A percentile compares a stretch with the other conserved stretches of the same genome.
These are phyloP conservation scores for Diabrotica balteata DNA, from an alignment of 2,888 invertebrate genomes.

Conservation along the genomic window DNA sequence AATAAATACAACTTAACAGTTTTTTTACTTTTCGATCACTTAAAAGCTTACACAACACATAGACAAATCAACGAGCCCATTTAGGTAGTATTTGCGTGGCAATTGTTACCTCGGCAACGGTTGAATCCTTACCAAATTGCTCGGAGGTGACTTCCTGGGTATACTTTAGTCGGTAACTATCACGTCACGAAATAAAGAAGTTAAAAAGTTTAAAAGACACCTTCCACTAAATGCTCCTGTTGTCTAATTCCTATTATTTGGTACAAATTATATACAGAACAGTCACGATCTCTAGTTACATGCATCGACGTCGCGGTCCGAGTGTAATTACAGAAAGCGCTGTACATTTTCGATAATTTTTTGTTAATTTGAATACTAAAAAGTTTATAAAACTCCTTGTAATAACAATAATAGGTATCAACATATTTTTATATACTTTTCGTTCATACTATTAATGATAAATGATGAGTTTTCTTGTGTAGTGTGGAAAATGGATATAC, in stretches of 20 bases:
- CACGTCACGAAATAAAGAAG: constrained; percentile 5
- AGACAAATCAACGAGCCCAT: no score
- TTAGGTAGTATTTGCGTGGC: not conserved
- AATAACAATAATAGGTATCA: no score
- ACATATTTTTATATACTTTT: no score
- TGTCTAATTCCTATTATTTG: constrained; percentile 23
- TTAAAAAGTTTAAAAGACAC: constrained; percentile 1
- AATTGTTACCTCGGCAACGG: not conserved
- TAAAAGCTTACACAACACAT: no score
- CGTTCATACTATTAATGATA: no score
- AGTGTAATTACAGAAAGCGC: constrained; percentile 37
- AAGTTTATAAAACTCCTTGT: no score
- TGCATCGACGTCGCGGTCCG: constrained; percentile 19
- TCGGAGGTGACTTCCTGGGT: constrained; percentile 3
- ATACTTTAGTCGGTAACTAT: not conserved
- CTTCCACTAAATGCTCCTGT: constrained; percentile 12
- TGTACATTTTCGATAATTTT: constrained; percentile 3
- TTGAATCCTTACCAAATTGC: not conserved
- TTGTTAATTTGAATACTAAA: no score
- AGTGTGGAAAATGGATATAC: no score
- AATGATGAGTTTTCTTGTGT: no score
- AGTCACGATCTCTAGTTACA: constrained; percentile 27
- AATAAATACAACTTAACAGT: not conserved
- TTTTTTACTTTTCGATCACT: no score
- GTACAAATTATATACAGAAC: constrained; percentile 27